These are phyloP conservation scores for Priocnemis perturbator DNA, from an alignment of 2,888 invertebrate species.

Conservation along the genomic window DNA sequence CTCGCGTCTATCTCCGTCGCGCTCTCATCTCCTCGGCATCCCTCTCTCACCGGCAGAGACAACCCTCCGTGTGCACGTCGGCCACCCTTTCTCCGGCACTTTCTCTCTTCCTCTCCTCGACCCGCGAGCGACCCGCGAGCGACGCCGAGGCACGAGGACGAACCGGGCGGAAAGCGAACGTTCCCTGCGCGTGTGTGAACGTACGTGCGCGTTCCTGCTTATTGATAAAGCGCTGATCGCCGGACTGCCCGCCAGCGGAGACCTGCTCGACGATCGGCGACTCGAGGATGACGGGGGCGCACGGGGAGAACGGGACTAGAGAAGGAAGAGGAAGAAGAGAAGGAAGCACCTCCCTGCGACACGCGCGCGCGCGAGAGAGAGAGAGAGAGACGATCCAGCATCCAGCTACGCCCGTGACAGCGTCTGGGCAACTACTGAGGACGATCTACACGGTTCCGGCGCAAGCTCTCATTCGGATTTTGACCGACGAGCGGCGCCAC, in stretches of 20 bases:
- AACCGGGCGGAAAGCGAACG: slow-evolving; percentile 28
- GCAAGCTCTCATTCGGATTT: slow-evolving; percentile 70
- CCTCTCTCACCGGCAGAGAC: slow-evolving; percentile 40
- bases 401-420: slow-evolving; percentile 73
- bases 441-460: slow-evolving; percentile 66
- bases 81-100: slow-evolving; percentile 47
- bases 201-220: neutral
- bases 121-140: slow-evolving; percentile 1
- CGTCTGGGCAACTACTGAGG: slow-evolving; percentile 72
- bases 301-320: slow-evolving; percentile 36
- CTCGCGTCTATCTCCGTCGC: slow-evolving; percentile 17
- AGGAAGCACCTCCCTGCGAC: slow-evolving; percentile 60
- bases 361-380: slow-evolving; percentile 59
- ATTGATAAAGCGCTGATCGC: slow-evolving; percentile 9
- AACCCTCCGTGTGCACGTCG: slow-evolving; percentile 29
- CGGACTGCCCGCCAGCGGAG: neutral
- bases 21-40: slow-evolving; percentile 21
- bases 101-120: slow-evolving; percentile 35
- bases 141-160: slow-evolving; percentile 5
- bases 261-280: slow-evolving; percentile 14
- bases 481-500: slow-evolving; percentile 66
- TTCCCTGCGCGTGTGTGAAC: neutral
- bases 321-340: slow-evolving; percentile 59
- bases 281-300: slow-evolving; percentile 22
- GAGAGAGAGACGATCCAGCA: slow-evolving; percentile 66